Evolutionary conservation across 2,113 vertebrate species (phyloP).

Genomic region (Microcebus lehilahytsara): DNA sequence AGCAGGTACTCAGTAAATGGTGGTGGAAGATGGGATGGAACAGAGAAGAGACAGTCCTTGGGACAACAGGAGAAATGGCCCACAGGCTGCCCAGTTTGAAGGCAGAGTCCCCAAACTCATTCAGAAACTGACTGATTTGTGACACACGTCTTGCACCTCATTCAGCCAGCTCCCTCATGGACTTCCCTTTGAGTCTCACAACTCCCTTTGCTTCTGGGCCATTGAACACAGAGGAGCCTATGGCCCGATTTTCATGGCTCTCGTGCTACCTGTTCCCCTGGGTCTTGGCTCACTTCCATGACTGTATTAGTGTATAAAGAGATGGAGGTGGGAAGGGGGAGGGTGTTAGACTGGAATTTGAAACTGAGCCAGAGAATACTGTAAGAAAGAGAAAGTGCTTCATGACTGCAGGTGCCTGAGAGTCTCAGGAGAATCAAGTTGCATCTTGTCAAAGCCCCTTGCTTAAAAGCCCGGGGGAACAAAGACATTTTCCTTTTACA

Average conservation of each 20-base stretch:
- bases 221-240: neutral
- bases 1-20: neutral
- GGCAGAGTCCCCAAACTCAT: too few species aligned
- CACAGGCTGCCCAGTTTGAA: neutral
- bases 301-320: neutral
- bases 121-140: neutral
- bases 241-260: neutral
- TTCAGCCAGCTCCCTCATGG: neutral
- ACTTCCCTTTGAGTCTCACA: too few species aligned
- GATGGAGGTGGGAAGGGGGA: neutral
- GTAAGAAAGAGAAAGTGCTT: neutral
- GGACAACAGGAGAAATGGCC: neutral
- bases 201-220: neutral
- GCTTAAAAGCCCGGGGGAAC: constrained; percentile 45
- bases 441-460: constrained; percentile 44
- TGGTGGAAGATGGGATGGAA: neutral
- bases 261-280: neutral
- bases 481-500: constrained; percentile 42
- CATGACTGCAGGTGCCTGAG: neutral
- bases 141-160: too few species aligned
- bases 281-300: neutral
- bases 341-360: neutral
- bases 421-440: neutral
- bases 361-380: neutral
- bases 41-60: neutral